These are phyloP conservation scores for Hippoglossus stenolepis DNA, from an alignment of 2,113 vertebrate species.

Conservation along the genomic window DNA sequence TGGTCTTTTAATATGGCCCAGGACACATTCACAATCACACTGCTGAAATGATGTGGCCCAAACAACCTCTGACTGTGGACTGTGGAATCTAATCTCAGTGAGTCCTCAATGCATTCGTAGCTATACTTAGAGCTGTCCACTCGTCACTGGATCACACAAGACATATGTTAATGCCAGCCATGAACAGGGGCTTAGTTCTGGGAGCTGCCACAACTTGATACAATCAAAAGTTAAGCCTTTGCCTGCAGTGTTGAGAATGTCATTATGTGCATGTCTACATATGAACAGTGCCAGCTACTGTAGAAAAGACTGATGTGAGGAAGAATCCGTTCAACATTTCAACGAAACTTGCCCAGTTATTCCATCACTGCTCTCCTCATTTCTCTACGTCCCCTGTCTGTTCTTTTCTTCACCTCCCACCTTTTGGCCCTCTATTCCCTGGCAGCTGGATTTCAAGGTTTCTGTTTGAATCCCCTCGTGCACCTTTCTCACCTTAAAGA, in stretches of 20 bases:
- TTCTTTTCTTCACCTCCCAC: slow-evolving; percentile 5
- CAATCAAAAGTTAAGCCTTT: slow-evolving; percentile 22
- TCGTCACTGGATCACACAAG: not conserved
- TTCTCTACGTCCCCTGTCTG: not conserved
- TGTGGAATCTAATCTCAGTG: not conserved
- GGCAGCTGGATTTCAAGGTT: not conserved
- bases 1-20: not conserved
- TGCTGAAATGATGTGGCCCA: not conserved
- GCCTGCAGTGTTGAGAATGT: slow-evolving; percentile 1
- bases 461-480: slow-evolving; percentile 10
- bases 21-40: not conserved
- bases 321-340: slow-evolving; percentile 6
- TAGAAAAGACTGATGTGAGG: slow-evolving; percentile 9
- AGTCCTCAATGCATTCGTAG: not conserved
- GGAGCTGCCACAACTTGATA: slow-evolving; percentile 36
- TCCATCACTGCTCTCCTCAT: not conserved
- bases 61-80: not conserved
- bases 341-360: slow-evolving; percentile 2
- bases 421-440: not conserved
- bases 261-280: slow-evolving; percentile 20
- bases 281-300: slow-evolving; percentile 1
- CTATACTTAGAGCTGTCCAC: not conserved
- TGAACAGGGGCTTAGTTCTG: slow-evolving; percentile 4
- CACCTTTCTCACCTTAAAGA: slow-evolving; percentile 17
- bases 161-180: not conserved